Evolutionary conservation across 2,888 invertebrate genomes (phyloP).

Genomic region (Leptinotarsa juncta): DNA sequence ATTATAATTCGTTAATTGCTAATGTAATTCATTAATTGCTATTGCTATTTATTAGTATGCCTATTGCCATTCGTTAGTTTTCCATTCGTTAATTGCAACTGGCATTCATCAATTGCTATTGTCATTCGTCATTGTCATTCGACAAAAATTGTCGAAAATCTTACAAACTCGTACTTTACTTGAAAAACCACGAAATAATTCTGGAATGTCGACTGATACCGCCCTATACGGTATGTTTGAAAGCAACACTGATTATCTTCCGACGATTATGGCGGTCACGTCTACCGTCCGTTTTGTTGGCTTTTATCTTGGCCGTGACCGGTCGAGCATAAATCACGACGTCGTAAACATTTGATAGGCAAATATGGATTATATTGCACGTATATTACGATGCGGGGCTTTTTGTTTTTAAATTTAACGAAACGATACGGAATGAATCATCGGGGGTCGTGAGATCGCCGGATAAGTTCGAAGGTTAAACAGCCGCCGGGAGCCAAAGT

Average conservation of each 20-base stretch:
- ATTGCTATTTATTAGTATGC: too few relatives aligned
- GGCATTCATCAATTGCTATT: too few relatives aligned
- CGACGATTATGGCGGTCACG: constrained; percentile 35
- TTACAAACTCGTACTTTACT: background rate
- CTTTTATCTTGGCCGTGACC: constrained; percentile 28
- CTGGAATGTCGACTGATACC: background rate
- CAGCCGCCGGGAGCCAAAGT: background rate
- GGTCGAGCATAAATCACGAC: constrained; percentile 22
- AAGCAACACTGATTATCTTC: constrained; percentile 27
- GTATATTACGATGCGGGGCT: background rate
- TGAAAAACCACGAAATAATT: background rate
- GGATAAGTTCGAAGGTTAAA: constrained; percentile 13
- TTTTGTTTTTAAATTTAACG: constrained; percentile 5
- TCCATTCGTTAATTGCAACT: too few relatives aligned
- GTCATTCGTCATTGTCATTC: too few relatives aligned
- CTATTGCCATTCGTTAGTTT: too few relatives aligned
- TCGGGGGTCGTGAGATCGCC: constrained; percentile 8
- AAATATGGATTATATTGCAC: constrained; percentile 25
- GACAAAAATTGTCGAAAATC: background rate
- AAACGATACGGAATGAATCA: constrained; percentile 15
- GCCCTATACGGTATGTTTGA: constrained; percentile 14
- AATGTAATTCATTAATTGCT: too few relatives aligned
- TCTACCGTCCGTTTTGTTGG: constrained; percentile 37
- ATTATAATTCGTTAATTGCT: too few relatives aligned
- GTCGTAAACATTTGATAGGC: constrained; percentile 30